These are phyloP conservation scores for Notospermus geniculatus DNA, from an alignment of 1,140 invertebrate genomes.

Conservation along the genomic window DNA sequence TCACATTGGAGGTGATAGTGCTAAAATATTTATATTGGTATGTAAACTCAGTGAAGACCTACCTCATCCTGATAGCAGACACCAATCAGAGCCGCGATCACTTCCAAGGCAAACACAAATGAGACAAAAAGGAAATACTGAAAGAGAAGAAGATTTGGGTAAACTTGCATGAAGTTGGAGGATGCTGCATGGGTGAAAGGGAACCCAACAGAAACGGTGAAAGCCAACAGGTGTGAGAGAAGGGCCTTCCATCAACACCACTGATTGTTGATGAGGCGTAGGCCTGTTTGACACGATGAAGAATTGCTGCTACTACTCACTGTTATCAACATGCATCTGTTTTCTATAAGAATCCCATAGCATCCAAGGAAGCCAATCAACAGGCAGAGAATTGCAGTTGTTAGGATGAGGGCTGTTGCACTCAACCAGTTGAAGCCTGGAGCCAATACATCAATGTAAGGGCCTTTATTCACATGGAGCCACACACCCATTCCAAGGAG, in stretches of 20 bases:
- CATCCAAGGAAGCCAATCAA: conserved; percentile 85
- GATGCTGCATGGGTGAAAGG: too few species aligned
- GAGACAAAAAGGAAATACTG: neutral
- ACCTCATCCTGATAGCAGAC: neutral
- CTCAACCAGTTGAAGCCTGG: conserved; percentile 40
- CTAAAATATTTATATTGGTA: too few species aligned
- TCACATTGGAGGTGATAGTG: too few species aligned
- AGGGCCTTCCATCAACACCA: too few species aligned
- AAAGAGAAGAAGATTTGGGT: neutral
- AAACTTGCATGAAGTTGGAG: neutral
- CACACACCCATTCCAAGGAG: conserved; percentile 72
- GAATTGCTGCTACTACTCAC: conserved; percentile 58
- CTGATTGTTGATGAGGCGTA: too few species aligned
- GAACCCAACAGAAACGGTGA: too few species aligned
- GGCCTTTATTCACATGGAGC: conserved; percentile 60
- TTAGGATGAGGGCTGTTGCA: conserved; percentile 58
- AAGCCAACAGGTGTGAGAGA: too few species aligned
- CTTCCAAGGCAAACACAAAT: neutral
- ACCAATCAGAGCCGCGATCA: neutral
- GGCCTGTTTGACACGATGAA: neutral
- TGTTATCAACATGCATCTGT: conserved; percentile 77
- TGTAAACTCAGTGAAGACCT: too few species aligned
- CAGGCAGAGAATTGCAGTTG: conserved; percentile 73
- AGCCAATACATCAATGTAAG: conserved; percentile 27
- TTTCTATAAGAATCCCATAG: conserved; percentile 82